A percentile compares a stretch with the other conserved stretches of the same genome.
Conservation (phyloP, 1,140 invertebrate species). For the Drosophila pseudoananassae region DNA sequence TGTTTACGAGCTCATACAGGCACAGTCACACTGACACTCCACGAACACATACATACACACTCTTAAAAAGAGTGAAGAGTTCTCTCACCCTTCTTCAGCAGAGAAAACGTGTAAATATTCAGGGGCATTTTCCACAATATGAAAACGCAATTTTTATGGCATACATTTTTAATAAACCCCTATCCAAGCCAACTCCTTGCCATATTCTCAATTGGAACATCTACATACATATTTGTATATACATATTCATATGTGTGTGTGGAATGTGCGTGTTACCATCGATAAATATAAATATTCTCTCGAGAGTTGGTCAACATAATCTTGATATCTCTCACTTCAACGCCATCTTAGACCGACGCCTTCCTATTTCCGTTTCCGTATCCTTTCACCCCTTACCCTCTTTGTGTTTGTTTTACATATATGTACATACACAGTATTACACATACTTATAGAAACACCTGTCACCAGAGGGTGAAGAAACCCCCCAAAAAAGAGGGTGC, state of each 20-base stretch:
- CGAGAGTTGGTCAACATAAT: conserved; percentile 44
- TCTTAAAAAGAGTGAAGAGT: too few species aligned
- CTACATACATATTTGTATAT: conserved; percentile 6
- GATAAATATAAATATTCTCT: conserved; percentile 59
- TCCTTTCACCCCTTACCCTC: background rate
- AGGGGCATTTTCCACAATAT: conserved; percentile 66
- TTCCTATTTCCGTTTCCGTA: conserved; percentile 20
- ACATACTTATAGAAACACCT: conserved; percentile 24
- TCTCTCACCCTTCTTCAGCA: background rate
- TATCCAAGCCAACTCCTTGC: conserved; percentile 2
- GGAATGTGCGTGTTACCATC: conserved; percentile 40
- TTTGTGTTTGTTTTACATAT: background rate
- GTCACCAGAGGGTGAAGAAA: conserved; percentile 8
- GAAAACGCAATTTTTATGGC: conserved; percentile 70
- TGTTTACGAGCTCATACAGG: conserved; percentile 28
- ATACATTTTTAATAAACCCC: conserved; percentile 73
- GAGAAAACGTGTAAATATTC: conserved; percentile 58
- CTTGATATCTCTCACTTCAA: conserved; percentile 32
- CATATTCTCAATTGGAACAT: conserved; percentile 3
- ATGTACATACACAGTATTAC: background rate
- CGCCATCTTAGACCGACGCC: conserved; percentile 14
- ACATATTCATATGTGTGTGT: conserved; percentile 11
- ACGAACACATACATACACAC: too few species aligned
- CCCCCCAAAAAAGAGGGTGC: conserved; percentile 14
- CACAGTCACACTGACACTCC: background rate